Conservation (phyloP, 2,888 invertebrate genomes). For the Pyrocoelia pectoralis region DNA sequence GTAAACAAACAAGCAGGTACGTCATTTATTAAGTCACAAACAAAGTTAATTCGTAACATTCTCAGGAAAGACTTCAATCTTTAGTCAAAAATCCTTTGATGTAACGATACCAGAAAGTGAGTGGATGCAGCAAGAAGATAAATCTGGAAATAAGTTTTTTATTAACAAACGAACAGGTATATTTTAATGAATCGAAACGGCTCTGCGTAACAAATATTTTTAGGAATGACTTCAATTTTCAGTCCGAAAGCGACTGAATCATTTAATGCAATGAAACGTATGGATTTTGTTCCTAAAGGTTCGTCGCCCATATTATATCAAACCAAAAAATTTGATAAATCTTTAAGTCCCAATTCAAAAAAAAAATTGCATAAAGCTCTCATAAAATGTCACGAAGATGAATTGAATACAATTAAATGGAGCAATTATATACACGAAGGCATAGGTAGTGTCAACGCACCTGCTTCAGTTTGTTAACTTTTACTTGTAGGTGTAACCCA, state of each 20-base stretch:
- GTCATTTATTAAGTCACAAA: too few relatives aligned
- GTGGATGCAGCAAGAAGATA: constrained; percentile 44
- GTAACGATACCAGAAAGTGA: constrained; percentile 18
- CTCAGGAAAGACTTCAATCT: too few relatives aligned
- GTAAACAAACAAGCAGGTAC: too few relatives aligned
- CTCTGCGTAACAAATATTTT: constrained; percentile 12
- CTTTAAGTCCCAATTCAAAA: constrained; percentile 52
- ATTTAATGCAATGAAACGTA: constrained; percentile 60
- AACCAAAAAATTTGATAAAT: constrained; percentile 44
- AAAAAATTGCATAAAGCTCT: constrained; percentile 51
- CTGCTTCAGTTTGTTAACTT: background rate
- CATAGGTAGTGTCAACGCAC: constrained; percentile 41
- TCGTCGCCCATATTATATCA: constrained; percentile 65
- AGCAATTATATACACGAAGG: constrained; percentile 49
- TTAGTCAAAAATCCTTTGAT: too few relatives aligned
- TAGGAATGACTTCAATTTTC: constrained; percentile 49
- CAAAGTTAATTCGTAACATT: too few relatives aligned
- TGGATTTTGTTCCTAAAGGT: constrained; percentile 67
- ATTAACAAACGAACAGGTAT: constrained; percentile 49
- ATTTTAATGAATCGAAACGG: constrained; percentile 12
- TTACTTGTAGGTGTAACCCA: constrained; percentile 49
- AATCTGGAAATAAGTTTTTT: constrained; percentile 47
- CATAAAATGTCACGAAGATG: constrained; percentile 51
- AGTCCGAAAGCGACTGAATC: constrained; percentile 41
- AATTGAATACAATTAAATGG: constrained; percentile 56